Conservation (phyloP, 2,113 vertebrate genomes). For the Parus major region DNA sequence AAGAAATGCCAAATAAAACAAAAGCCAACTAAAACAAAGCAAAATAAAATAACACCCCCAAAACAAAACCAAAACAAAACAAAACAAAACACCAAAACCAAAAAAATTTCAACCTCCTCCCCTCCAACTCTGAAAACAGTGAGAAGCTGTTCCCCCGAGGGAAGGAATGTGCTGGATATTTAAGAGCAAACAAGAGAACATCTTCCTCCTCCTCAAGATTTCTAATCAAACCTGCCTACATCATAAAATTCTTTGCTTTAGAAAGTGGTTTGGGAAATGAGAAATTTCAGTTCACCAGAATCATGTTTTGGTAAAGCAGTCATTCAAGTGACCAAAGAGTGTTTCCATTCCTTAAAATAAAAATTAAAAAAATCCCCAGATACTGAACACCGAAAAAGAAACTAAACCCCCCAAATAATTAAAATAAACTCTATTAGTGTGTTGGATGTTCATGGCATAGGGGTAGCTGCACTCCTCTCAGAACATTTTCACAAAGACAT, state of each 20-base stretch:
- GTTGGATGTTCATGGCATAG: neutral
- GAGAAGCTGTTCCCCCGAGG: neutral
- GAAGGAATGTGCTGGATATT: neutral
- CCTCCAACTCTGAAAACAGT: neutral
- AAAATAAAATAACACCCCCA: rapidly evolving
- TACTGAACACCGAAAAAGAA: rapidly evolving
- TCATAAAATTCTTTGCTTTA: neutral
- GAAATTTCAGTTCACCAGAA: neutral
- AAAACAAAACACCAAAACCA: neutral
- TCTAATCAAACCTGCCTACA: neutral
- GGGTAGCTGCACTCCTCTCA: neutral
- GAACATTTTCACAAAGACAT: neutral
- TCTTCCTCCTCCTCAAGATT: neutral
- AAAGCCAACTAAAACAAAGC: neutral
- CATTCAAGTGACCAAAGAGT: neutral
- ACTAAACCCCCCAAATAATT: rapidly evolving
- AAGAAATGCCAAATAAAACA: neutral
- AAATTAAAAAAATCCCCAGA: neutral
- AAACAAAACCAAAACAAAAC: rapidly evolving
- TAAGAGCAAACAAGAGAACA: neutral
- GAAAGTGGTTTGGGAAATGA: neutral
- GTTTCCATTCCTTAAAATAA: neutral
- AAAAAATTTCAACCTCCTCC: neutral
- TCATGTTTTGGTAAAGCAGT: neutral
- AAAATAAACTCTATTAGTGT: neutral